Evolutionary conservation across 2,797 vertebrate genomes (phyloP), one percentile per base, ranked within the genome.

Genomic region (Hemitrygon akajei): DNA sequence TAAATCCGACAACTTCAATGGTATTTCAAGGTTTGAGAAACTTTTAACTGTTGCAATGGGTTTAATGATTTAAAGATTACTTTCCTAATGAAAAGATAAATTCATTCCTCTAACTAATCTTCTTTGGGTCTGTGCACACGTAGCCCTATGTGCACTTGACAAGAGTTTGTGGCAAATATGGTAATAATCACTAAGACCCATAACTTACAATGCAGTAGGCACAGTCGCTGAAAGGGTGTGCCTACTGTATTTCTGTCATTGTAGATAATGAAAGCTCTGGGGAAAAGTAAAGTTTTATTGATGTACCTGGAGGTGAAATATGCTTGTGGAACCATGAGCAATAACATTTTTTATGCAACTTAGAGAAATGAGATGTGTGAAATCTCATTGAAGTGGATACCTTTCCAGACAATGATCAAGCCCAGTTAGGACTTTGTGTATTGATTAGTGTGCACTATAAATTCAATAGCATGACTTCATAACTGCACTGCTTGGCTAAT

Each of bases 1-100:
- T 9, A 75, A 56, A 71, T 76, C 40, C 58, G 91, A 58, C 25
- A 27, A 93, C 34, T 76, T 92, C 71, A 93, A 93, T 93, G 71
- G 1, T 75, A 56, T 16, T 73, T 75, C 71, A 47, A 47, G 89
- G 91, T n/a, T 76, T 40, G 30, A 0, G 71, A 7, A 92, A 58
- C 40, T 76, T 76, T 3, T 69, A 76, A 76, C 58, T 25, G 12
- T 76, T 93, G 56, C 47, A 73, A 47, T 16, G 69, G 76, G 89
- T 71, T 91, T 91, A 40, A 20, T 37, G 34, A 89, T 89, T 69
- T 9, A 69, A 89, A 58, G 40, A 75, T 76, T 56, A 30, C 16
- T 75, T 56, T 75, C 7, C 34, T 40, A 47, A 73, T 92, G 37
- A 58, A 93, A 93, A 58, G 25, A 20, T 76, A 22, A 76, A 76